Percentiles rank a stretch among this genome's conserved stretches.
phyloP scores from a whole-genome alignment of 2,797 vertebrate genomes.

The Chromobotia macracanthus region DNA sequence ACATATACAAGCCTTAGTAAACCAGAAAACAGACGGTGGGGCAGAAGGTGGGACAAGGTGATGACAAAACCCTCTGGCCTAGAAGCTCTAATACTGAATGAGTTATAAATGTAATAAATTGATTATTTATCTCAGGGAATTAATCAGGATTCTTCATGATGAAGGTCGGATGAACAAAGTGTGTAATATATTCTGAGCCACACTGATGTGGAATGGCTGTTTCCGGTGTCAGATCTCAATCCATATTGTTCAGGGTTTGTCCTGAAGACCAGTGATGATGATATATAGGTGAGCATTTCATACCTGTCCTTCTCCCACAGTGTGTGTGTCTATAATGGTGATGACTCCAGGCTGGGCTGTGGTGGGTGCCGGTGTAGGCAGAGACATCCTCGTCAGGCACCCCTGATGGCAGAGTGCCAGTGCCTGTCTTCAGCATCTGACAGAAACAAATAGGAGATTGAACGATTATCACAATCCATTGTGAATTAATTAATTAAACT shows the following conservation, averaged over 20 bases:
- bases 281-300: constrained; percentile 10
- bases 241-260: too few relatives aligned
- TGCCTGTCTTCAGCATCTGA: too few relatives aligned
- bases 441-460: too few relatives aligned
- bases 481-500: too few relatives aligned
- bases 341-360: constrained; percentile 90
- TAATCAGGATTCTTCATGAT: constrained; percentile 26
- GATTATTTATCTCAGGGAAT: too few relatives aligned
- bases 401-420: constrained; percentile 88
- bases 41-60: too few relatives aligned
- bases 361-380: constrained; percentile 82
- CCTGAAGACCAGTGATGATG: too few relatives aligned
- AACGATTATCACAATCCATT: too few relatives aligned
- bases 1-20: too few relatives aligned
- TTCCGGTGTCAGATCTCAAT: background rate
- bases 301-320: constrained; percentile 95
- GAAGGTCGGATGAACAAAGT: constrained; percentile 50
- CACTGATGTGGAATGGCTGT: background rate
- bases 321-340: constrained; percentile 94
- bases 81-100: constrained; percentile 31
- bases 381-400: constrained; percentile 87
- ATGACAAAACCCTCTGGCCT: constrained; percentile 55
- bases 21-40: too few relatives aligned
- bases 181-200: constrained; percentile 1
- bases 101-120: constrained; percentile 50